Percentiles rank a stretch among this genome's conserved stretches.
These are phyloP conservation scores for Drosophila merina DNA, from an alignment of 2,888 invertebrate species.

Conservation along the genomic window DNA sequence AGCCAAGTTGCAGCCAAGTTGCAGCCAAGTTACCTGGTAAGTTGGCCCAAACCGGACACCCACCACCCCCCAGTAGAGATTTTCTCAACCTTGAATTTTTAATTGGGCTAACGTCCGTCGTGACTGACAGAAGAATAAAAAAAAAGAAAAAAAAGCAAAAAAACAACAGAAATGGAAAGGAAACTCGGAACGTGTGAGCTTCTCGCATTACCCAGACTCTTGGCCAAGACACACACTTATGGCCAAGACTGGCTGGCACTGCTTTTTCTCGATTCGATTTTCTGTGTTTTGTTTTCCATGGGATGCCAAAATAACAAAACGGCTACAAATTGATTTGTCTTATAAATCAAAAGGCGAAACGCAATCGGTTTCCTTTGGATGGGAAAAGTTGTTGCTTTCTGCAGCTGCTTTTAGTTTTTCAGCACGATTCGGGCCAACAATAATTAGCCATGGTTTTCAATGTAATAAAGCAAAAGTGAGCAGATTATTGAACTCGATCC, in stretches of 20 bases:
- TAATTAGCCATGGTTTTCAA: slow-evolving; percentile 58
- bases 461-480: slow-evolving; percentile 57
- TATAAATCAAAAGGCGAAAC: slow-evolving; percentile 56
- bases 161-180: slow-evolving; percentile 18
- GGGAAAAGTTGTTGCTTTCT: slow-evolving; percentile 42
- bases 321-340: slow-evolving; percentile 68
- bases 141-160: not conserved
- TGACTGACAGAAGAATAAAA: slow-evolving; percentile 3
- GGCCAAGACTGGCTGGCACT: slow-evolving; percentile 21
- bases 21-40: slow-evolving; percentile 16
- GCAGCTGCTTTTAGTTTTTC: slow-evolving; percentile 62
- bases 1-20: slow-evolving; percentile 21
- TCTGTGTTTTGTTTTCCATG: slow-evolving; percentile 24
- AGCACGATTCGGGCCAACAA: slow-evolving; percentile 59
- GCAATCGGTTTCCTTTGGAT: slow-evolving; percentile 25
- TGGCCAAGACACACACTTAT: slow-evolving; percentile 20
- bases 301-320: slow-evolving; percentile 51
- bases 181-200: slow-evolving; percentile 40
- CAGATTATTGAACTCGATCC: slow-evolving; percentile 61
- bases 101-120: slow-evolving; percentile 63
- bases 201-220: slow-evolving; percentile 51
- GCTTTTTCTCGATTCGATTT: slow-evolving; percentile 23
- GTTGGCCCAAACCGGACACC: slow-evolving; percentile 16
- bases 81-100: slow-evolving; percentile 72
- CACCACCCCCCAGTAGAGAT: slow-evolving; percentile 38